Evolutionary conservation across 1,140 invertebrate species (phyloP), one percentile per base, ranked within the genome.

Genomic region (Atopsyche davidsoni): DNA sequence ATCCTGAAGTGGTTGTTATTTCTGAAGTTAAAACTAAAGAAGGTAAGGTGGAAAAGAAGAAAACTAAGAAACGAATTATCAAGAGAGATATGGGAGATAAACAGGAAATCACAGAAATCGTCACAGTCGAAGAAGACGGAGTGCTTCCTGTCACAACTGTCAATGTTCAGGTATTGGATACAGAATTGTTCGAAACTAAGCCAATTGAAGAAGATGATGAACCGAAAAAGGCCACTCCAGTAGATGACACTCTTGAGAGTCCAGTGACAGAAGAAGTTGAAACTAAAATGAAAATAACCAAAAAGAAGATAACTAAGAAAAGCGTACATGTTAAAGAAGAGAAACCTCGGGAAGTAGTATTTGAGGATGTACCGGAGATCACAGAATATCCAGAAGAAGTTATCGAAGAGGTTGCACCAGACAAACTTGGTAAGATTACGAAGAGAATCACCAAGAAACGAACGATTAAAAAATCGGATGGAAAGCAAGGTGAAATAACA

Each of bases 101-200:
- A 54, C 28, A 63, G 55, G 63, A 67, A 58, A 59, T 59, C 2
- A 66, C 63, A 19, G 60, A 69, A 51, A 60, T 67, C 57, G 60
- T 63, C 21, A 64, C 68, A 22, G 59, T 65, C 45, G 64, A 67
- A 60, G 65, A 70, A 51, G 60, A 66, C 49, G 62, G 58, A 46
- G 62, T 69, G 61, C 45, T 60, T 57, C 61, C 60, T 4, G 22
- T 60, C 58, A 63, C 53, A 21, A 60, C 58, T 14, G 64, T 65
- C 48, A 64, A 58, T 41, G 56, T 62, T 34, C 42, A 62, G 21
- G 22, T 35, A 23, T 19, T 22, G 2, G 35, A 25, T 9, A 40
- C 11, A 31, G 41, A 16, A 35, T 4, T 10, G 7, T 35, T 35
- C 14, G 34, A 51, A 36, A 49, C 3, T 21, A 14, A 46, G 38